Conservation (phyloP, 2,113 vertebrate species). For the Elanus axillaris region DNA sequence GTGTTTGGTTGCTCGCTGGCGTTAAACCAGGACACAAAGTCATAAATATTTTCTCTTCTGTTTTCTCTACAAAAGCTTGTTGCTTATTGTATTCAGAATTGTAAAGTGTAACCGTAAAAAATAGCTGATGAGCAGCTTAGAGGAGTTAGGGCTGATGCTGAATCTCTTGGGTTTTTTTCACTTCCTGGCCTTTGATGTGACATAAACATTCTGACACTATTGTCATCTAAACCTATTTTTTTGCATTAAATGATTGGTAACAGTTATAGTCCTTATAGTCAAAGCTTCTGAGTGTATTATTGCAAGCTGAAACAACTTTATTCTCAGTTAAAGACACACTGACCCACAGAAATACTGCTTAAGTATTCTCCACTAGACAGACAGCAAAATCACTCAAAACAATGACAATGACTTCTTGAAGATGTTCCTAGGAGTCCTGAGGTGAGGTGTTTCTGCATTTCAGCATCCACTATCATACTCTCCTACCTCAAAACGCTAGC, state of each 20-base stretch:
- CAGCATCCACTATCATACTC: neutral
- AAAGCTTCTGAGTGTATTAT: neutral
- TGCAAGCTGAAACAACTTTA: neutral
- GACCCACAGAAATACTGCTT: neutral
- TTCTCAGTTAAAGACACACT: neutral
- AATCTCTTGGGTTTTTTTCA: neutral
- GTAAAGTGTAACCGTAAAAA: neutral
- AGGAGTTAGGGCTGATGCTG: neutral
- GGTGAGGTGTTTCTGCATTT: neutral
- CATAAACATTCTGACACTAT: neutral
- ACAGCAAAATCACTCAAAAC: neutral
- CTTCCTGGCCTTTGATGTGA: neutral
- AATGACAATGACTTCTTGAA: neutral
- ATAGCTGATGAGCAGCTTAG: neutral
- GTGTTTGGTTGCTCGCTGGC: too few relatives aligned
- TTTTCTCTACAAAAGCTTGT: neutral
- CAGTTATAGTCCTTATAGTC: neutral
- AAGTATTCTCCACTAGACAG: neutral
- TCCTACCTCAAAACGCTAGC: neutral
- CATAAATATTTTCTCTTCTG: neutral
- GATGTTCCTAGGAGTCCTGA: neutral
- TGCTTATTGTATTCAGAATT: neutral
- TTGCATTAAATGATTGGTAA: neutral
- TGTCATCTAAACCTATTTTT: neutral
- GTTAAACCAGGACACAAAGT: too few relatives aligned